Conservation (phyloP, 2,113 vertebrate genomes). For the Mionectes macconnelli region DNA sequence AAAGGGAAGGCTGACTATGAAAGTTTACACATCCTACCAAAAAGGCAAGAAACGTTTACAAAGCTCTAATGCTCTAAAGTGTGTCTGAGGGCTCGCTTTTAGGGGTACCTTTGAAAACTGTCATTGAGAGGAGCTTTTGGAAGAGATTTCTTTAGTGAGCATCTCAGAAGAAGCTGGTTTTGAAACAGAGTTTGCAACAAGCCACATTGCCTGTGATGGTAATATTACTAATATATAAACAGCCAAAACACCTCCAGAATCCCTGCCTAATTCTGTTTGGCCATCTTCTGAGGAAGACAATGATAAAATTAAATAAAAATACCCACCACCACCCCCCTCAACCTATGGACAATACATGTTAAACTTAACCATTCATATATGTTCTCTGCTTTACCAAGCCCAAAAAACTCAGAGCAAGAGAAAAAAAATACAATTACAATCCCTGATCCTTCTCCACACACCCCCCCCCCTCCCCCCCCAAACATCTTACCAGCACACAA, state of each 20-base stretch:
- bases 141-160: background rate
- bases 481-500: background rate
- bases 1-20: background rate
- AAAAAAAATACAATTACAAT: background rate
- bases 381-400: background rate
- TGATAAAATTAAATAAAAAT: background rate
- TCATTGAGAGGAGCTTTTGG: background rate
- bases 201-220: background rate
- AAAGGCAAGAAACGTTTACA: background rate
- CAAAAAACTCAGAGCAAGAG: accelerated
- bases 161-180: background rate
- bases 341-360: background rate
- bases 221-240: background rate
- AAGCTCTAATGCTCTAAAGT: background rate
- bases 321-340: accelerated
- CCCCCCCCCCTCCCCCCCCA: too few species aligned
- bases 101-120: background rate
- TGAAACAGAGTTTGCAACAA: background rate
- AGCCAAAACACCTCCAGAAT: background rate
- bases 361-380: background rate
- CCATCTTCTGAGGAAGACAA: background rate
- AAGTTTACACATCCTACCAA: background rate
- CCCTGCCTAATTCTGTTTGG: background rate
- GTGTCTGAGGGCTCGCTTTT: background rate
- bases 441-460: too few species aligned